These are phyloP conservation scores for Pemphigus obesinymphae DNA, from an alignment of 1,140 invertebrate genomes.

Conservation along the genomic window DNA sequence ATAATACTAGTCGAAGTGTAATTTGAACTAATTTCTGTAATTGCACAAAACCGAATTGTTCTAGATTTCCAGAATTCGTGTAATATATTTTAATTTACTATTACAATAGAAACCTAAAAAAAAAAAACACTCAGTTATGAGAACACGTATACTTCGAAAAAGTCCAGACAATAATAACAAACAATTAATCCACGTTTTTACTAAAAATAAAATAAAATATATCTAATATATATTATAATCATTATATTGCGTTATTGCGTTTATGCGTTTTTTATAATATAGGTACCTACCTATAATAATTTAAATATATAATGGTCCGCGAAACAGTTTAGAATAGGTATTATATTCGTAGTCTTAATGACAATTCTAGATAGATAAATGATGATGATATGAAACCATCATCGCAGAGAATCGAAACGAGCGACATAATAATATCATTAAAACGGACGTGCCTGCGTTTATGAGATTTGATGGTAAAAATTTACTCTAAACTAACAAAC, in stretches of 20 bases:
- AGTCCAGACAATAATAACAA: not conserved
- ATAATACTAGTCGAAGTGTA: not conserved
- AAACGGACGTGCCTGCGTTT: not conserved
- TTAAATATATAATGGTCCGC: no score
- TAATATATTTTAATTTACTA: not conserved
- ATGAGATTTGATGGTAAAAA: not conserved
- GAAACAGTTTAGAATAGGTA: no score
- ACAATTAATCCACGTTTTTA: not conserved
- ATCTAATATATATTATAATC: no score
- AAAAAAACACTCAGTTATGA: not conserved
- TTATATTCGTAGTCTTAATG: no score
- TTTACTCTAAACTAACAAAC: not conserved
- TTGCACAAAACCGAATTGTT: not conserved
- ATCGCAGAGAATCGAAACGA: not conserved
- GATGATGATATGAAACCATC: no score
- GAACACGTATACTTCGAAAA: not conserved
- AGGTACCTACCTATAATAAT: no score
- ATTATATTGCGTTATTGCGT: no score
- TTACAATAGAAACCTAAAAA: not conserved
- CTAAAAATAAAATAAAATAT: not conserved
- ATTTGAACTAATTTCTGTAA: slow-evolving; percentile 9
- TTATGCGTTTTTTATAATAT: no score
- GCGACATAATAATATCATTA: not conserved
- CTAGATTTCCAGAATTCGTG: not conserved
- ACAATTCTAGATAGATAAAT: no score